phyloP scores from a whole-genome alignment of 2,797 vertebrate species.

The Apogon talboti region DNA sequence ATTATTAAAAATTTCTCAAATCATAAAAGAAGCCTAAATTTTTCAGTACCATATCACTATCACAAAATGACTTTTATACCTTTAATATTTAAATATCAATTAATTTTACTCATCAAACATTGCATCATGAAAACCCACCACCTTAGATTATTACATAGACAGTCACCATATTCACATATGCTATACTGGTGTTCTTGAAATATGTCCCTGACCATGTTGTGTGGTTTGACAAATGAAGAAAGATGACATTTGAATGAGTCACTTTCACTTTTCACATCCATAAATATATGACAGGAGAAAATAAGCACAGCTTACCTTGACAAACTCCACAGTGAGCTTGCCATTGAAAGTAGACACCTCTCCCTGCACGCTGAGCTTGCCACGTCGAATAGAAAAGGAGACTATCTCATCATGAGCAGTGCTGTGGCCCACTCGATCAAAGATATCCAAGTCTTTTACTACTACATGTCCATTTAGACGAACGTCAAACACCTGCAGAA shows the following conservation, averaged over 20 bases:
- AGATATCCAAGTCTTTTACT: conserved; percentile 98
- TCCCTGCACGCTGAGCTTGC: conserved; percentile 94
- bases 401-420: conserved; percentile 97
- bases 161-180: background rate
- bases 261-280: too few species aligned
- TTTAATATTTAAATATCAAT: too few species aligned
- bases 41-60: too few species aligned
- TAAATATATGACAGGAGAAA: rapidly evolving
- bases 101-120: too few species aligned
- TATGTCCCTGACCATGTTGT: background rate
- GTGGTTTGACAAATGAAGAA: background rate
- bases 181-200: background rate
- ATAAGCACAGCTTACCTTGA: conserved; percentile 87
- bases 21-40: too few species aligned
- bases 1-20: too few species aligned
- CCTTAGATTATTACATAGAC: too few species aligned
- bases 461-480: conserved; percentile 95
- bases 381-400: conserved; percentile 92
- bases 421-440: conserved; percentile 97
- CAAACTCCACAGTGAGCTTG: conserved; percentile 96
- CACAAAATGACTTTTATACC: too few species aligned
- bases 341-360: conserved; percentile 98
- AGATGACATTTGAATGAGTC: background rate
- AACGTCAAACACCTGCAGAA: conserved; percentile 92
- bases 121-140: too few species aligned